Evolutionary conservation across 2,888 invertebrate genomes (phyloP), one percentile per base, ranked within the genome.

Genomic region (Leptinotarsa rubiginosa): DNA sequence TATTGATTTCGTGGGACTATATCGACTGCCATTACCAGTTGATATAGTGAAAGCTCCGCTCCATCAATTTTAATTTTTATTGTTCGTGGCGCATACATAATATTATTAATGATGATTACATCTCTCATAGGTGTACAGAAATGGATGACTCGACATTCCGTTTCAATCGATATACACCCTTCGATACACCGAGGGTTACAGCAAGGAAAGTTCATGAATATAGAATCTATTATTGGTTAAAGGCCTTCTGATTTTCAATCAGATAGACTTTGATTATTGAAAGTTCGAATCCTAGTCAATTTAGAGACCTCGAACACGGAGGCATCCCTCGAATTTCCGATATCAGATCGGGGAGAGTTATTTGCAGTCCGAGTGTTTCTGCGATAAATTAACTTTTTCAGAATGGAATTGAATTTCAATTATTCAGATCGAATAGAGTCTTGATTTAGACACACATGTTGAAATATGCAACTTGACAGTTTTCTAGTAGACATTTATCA

Each of bases 121-220:
- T 22, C 15, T 15, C 15, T 13, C 56, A 22, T 22, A 56, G 20
- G 56, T 56, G 56, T 56, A 20, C 22, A 15, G 22, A 56, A 56
- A 56, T 56, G 12, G 56, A 56, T 56, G 22, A 56, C 13, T 15
- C 22, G 20, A 20, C 56, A 22, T 56, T 56, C 4, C 15, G 4
- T 22, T 56, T 56, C 12, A 56, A 56, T 56, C 56, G 13, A 56
- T 56, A 56, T 22, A 22, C 50, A 4, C 22, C 56, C 56, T 56
- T 22, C 20, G 22, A 56, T 56, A 20, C 56, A 22, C 22, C 4
- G 22, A 22, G 56, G 22, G 15, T 22, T 56, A 56, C 10, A 10
- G 56, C 12, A 56, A 22, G 20, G 56, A 56, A 56, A 56, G 56
- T 56, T 56, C 56, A 56, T 20, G 20, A 56, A 56, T 56, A 41